Evolutionary conservation across 2,888 invertebrate genomes (phyloP).

Genomic region (Nephrotoma guestfalica): DNA sequence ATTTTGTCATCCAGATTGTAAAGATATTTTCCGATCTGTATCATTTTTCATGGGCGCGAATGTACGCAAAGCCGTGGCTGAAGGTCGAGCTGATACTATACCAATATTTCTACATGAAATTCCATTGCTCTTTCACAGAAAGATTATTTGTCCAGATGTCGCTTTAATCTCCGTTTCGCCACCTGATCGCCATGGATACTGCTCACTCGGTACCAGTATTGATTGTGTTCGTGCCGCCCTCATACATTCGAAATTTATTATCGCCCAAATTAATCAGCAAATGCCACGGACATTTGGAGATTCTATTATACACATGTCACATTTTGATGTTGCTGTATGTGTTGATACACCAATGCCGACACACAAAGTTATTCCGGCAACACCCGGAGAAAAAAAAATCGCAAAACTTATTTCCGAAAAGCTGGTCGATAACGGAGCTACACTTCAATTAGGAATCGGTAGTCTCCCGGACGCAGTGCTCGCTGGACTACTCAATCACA

Average conservation of each 20-base stretch:
- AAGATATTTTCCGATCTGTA: conserved; percentile 55
- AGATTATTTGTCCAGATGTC: conserved; percentile 74
- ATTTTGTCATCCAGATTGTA: conserved; percentile 24
- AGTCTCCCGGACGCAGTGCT: conserved; percentile 91
- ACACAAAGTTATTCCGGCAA: conserved; percentile 44
- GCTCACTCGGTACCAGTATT: conserved; percentile 84
- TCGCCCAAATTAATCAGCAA: conserved; percentile 71
- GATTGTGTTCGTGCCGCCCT: conserved; percentile 79
- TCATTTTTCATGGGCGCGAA: conserved; percentile 90
- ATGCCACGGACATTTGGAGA: conserved; percentile 95
- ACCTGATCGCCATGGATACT: conserved; percentile 83
- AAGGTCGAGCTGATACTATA: conserved; percentile 75
- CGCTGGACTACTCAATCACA: conserved; percentile 61
- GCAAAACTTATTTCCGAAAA: conserved; percentile 81
- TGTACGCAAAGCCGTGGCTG: conserved; percentile 72
- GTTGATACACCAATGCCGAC: conserved; percentile 50
- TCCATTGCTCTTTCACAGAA: conserved; percentile 71
- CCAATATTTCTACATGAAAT: conserved; percentile 92
- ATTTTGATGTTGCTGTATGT: conserved; percentile 76
- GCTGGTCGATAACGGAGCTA: conserved; percentile 83
- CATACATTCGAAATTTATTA: conserved; percentile 61
- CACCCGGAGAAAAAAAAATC: conserved; percentile 54
- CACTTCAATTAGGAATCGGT: conserved; percentile 85
- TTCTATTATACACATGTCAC: conserved; percentile 77
- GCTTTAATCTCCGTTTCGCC: conserved; percentile 62